A percentile compares a stretch with the other conserved stretches of the same genome.
phyloP scores from a whole-genome alignment of 2,888 invertebrate genomes.

The Diachrysia chrysitis region DNA sequence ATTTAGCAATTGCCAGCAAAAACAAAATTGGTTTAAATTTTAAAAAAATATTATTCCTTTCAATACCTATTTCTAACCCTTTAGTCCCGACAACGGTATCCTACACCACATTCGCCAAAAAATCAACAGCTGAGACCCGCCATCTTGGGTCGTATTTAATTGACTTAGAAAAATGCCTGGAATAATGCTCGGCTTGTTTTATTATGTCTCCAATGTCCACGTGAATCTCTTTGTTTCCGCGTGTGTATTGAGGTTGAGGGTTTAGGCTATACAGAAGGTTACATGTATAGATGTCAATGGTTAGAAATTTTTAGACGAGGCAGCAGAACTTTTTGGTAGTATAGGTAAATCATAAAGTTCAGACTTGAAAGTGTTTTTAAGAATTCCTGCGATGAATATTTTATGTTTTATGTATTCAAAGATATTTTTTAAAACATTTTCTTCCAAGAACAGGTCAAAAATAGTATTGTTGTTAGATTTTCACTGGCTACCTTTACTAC shows the following conservation, averaged over 20 bases:
- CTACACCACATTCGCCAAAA: slow-evolving; percentile 47
- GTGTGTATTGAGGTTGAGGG: slow-evolving; percentile 52
- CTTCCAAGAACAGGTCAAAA: too few relatives aligned
- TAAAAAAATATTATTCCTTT: not conserved
- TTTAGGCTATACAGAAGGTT: slow-evolving; percentile 26
- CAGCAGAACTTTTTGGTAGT: too few relatives aligned
- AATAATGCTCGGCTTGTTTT: slow-evolving; percentile 65
- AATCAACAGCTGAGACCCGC: slow-evolving; percentile 58
- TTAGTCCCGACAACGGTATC: slow-evolving; percentile 35
- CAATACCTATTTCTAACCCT: slow-evolving; percentile 2
- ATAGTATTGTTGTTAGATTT: too few relatives aligned
- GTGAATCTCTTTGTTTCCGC: slow-evolving; percentile 76
- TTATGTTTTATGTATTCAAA: too few relatives aligned
- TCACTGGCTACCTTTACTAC: too few relatives aligned
- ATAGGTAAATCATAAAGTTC: too few relatives aligned
- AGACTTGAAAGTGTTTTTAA: too few relatives aligned
- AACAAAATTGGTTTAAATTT: not conserved
- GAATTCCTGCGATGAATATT: too few relatives aligned
- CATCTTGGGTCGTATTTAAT: slow-evolving; percentile 80
- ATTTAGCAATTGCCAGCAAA: not conserved
- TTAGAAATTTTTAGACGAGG: slow-evolving; percentile 19
- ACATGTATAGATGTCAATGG: slow-evolving; percentile 25
- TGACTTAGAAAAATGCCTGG: slow-evolving; percentile 80
- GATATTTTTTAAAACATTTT: too few relatives aligned
- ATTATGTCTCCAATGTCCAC: slow-evolving; percentile 68